A percentile compares a stretch with the other conserved stretches of the same genome.
Evolutionary conservation across 2,113 vertebrate genomes (phyloP).

Genomic region (Sylvia atricapilla): DNA sequence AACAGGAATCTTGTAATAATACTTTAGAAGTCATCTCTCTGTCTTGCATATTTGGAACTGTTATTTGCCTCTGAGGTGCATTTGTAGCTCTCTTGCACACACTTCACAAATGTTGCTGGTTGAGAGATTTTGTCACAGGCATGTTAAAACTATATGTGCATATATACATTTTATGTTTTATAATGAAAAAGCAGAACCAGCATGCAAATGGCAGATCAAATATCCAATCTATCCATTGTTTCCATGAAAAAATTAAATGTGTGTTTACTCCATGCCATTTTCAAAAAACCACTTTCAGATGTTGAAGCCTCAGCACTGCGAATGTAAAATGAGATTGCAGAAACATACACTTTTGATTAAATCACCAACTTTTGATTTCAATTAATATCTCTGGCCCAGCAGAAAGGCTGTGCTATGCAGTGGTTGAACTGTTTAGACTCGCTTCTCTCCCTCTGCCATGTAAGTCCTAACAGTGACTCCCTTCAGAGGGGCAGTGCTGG

Average conservation of each 20-base stretch:
- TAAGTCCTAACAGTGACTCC: not conserved
- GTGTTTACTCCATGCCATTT: not conserved
- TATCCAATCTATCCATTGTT: not conserved
- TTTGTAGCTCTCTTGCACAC: fast-evolving
- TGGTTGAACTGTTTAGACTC: not conserved
- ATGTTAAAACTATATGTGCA: not conserved
- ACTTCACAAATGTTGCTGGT: not conserved
- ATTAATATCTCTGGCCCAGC: not conserved
- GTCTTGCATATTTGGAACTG: not conserved
- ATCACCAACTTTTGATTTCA: not conserved
- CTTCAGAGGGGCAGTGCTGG: not conserved
- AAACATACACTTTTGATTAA: not conserved
- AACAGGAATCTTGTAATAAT: not conserved
- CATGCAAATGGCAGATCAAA: not conserved
- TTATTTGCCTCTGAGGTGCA: not conserved
- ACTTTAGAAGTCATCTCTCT: not conserved
- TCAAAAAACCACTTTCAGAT: not conserved
- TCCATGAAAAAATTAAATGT: not conserved
- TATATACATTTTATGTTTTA: not conserved
- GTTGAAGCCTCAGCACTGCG: not conserved
- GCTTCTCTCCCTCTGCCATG: not conserved
- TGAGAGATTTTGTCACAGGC: not conserved
- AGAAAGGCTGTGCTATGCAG: not conserved
- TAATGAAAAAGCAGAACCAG: not conserved
- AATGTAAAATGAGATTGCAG: not conserved